Evolutionary conservation across 2,113 vertebrate species (phyloP), one percentile per base, ranked within the genome.

Genomic region (Aepyceros melampus): DNA sequence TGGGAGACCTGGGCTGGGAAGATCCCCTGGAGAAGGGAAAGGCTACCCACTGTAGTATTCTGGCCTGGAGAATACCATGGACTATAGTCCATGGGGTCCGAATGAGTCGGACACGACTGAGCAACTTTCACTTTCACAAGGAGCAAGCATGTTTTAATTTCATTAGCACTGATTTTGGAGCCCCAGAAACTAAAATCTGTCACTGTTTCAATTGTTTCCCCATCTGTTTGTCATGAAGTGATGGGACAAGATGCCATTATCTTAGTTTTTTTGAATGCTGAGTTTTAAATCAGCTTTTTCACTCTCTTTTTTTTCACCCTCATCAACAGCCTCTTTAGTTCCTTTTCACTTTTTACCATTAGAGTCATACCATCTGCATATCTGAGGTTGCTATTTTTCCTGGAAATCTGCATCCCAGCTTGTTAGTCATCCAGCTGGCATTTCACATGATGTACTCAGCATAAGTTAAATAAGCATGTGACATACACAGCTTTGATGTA

Each of bases 101-200:
- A 71, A 36, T 21, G 17, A 71, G 17, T 21, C 0, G 0, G n/a
- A 71, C 4, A 36, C 0, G 19, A 71, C 64, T 71, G n/a, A 36
- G 17, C 17, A 71, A 36, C 2, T 36, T 71, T 71, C 64, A 36
- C n/a, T 71, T 36, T 71, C 64, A 71, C 64, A n/a, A 71, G n/a
- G 17, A 36, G 17, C 17, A 67, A 21, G 9, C 64, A 36, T 71
- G n/a, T 71, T 71, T 71, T 21, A 25, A 25, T 74, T 74, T 40
- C 36, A 74, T 25, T 40, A 40, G 5, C 67, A 74, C 19, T 40
- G 11, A 25, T 74, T 74, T 74, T 36, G 67, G 67, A 40, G 67
- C 21, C 21, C 11, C 12, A 43, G 36, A 74, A 40, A 40, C 2
- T 40, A 74, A 40, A 74, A 40, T 74, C 5, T 74, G 5, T 13